phyloP scores from a whole-genome alignment of 2,113 vertebrate genomes.

The Sapayoa aenigma region DNA sequence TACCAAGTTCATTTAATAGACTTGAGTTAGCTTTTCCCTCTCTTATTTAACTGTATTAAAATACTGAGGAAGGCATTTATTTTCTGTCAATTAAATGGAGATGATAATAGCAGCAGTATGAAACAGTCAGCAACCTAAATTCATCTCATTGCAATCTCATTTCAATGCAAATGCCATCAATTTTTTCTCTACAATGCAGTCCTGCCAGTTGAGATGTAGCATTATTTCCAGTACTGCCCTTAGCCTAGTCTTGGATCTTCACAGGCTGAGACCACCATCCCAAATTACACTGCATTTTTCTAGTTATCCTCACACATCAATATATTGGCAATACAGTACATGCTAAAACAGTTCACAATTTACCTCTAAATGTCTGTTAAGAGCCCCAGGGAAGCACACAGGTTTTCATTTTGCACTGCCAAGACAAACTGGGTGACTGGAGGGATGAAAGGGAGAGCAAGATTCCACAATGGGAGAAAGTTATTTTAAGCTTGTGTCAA shows the following conservation, averaged over 20 bases:
- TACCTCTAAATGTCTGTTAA: neutral
- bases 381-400: neutral
- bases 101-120: neutral
- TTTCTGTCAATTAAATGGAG: neutral
- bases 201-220: neutral
- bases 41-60: neutral
- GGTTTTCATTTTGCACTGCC: neutral
- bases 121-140: neutral
- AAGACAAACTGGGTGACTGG: neutral
- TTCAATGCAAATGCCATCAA: neutral
- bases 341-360: neutral
- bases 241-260: neutral
- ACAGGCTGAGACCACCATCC: neutral
- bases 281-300: neutral
- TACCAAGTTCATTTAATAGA: neutral
- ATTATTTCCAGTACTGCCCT: neutral
- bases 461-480: neutral
- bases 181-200: neutral
- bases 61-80: neutral
- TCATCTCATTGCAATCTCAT: neutral
- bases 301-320: neutral
- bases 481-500: conserved; percentile 41
- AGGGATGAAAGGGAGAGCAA: neutral
- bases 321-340: neutral
- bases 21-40: neutral